Conservation (phyloP, 2,113 vertebrate genomes). For the Pollachius pollachius region DNA sequence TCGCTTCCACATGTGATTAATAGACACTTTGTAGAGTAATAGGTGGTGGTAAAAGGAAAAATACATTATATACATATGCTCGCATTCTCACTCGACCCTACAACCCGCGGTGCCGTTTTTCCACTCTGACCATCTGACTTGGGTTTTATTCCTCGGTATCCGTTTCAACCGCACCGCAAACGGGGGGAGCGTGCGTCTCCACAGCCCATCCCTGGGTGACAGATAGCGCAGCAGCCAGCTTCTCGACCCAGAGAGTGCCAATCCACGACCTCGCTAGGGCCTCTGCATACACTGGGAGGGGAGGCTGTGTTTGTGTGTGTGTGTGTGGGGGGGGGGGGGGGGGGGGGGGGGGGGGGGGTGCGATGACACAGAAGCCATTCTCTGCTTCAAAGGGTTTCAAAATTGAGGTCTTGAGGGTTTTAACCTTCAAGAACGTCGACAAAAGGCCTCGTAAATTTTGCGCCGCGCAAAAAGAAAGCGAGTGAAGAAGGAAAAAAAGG, state of each 20-base stretch:
- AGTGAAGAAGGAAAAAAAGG: conserved; percentile 16
- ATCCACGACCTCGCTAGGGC: conserved; percentile 48
- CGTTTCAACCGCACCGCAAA: conserved; percentile 3
- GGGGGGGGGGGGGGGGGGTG: not conserved
- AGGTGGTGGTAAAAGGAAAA: not conserved
- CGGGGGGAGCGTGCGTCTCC: conserved; percentile 38
- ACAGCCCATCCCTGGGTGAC: conserved; percentile 48
- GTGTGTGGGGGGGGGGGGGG: too few relatives aligned
- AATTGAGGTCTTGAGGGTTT: conserved; percentile 67
- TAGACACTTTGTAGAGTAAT: not conserved
- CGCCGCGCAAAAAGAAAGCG: not conserved
- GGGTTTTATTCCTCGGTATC: conserved; percentile 31
- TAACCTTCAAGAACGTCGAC: conserved; percentile 24
- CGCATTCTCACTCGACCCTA: not conserved
- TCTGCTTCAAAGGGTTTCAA: conserved; percentile 61
- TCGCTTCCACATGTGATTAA: too few relatives aligned
- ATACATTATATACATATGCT: not conserved
- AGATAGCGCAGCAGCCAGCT: conserved; percentile 31
- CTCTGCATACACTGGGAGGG: conserved; percentile 36
- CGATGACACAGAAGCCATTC: conserved; percentile 56
- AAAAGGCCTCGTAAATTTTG: conserved; percentile 27
- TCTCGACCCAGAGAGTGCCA: conserved; percentile 36
- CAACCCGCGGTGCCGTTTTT: not conserved
- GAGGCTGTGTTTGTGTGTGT: too few relatives aligned
- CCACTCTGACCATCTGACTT: conserved; percentile 15